Base-by-base conservation (phyloP, 2,797 vertebrate genomes). In the Percopsis omiscomaycus region DNA sequence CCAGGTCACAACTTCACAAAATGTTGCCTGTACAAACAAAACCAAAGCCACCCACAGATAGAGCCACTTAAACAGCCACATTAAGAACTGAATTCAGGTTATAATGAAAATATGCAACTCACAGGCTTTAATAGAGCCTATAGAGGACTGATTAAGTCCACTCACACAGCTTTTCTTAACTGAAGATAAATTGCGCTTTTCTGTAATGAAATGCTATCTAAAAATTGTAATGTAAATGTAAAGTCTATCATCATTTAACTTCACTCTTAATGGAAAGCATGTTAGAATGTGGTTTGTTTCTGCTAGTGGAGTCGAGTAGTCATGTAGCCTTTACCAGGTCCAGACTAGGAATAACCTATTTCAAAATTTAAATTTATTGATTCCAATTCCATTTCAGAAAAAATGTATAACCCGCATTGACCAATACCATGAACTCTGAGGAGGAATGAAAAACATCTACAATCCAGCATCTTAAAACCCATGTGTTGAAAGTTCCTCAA, bases 401-500 rank as follows among this genome's bases (percentile, higher is more conserved):
- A 65, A 77, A 86, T 72, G 77, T 71, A 22, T 22, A 22, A 22
- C 22, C 22, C 22, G 1, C 22, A 22, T 22, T 22, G 22, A 22
- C 22, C 22, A 22, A 22, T 16, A 63, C 75, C 67, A 1, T 16
- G 11, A 30, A 67, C 64, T 81, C 69, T 68, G 67, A 61, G 29
- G 58, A 66, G 54, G 73, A 64, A 64, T 68, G 64, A 64, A 59
- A 66, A 51, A 64, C 70, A 69, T 75, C 51, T 13, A 72, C 71
- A 61, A 83, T 81, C 75, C 66, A 86, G 87, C 85, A 89, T 88
- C 78, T 84, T 86, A 89, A 89, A 86, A 88, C 77, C 71, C 86
- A 82, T 84, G 88, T 78, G 88, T 88, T 91, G 88, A 90, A 90
- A 91, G 78, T 56, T 81, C 83, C 70, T 64, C 47, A 51, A 61